phyloP scores from a whole-genome alignment of 2,888 invertebrate genomes.

The Mesorhabditis belari region DNA sequence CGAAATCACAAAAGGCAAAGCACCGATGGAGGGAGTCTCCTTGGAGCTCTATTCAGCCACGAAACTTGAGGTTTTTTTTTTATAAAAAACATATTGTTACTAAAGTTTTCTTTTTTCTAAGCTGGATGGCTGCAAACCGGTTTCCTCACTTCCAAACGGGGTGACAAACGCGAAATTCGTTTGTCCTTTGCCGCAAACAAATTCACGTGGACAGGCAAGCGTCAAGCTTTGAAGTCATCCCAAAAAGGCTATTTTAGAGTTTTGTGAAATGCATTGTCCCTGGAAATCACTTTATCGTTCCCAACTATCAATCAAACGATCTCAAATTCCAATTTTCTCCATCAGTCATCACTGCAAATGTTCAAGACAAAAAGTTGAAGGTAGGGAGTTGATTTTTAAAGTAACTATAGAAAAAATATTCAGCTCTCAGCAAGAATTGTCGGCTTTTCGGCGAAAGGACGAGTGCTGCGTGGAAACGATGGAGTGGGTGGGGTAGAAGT shows the following conservation, averaged over 20 bases:
- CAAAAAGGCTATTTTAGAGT: neutral
- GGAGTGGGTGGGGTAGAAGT: conserved; percentile 18
- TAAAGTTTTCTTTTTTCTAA: no score
- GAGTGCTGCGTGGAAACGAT: conserved; percentile 8
- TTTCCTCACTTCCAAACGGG: neutral
- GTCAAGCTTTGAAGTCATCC: conserved; percentile 58
- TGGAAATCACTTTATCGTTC: conserved; percentile 68
- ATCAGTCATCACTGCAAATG: conserved; percentile 5
- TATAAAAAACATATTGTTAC: neutral
- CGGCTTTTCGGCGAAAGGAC: conserved; percentile 22
- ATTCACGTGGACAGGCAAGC: conserved; percentile 66
- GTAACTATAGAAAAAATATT: neutral
- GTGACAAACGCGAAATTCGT: conserved; percentile 11
- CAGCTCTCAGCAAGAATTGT: conserved; percentile 19
- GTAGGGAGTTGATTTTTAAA: conserved; percentile 5
- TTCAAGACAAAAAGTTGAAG: conserved; percentile 12
- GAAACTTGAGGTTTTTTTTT: conserved; percentile 2
- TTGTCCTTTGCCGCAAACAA: conserved; percentile 32
- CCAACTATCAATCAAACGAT: conserved; percentile 8
- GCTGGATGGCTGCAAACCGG: conserved; percentile 9
- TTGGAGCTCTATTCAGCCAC: neutral
- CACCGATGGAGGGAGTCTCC: neutral
- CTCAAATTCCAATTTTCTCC: conserved; percentile 24
- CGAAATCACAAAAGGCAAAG: conserved; percentile 3
- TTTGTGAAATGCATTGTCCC: conserved; percentile 66